phyloP scores from a whole-genome alignment of 2,797 vertebrate genomes.

The Eleutherodactylus coqui region DNA sequence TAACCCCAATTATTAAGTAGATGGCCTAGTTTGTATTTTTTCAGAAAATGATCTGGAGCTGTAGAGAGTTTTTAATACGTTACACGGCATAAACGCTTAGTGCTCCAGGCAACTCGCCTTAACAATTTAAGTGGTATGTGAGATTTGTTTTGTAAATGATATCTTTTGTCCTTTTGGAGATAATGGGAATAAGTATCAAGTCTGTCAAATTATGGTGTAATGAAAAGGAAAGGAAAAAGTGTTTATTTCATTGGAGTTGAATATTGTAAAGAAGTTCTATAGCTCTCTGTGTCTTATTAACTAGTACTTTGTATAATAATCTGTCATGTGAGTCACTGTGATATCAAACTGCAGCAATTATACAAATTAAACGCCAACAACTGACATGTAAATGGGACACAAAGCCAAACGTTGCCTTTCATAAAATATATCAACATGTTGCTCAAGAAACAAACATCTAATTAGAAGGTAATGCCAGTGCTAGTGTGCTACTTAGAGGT shows the following conservation, averaged over 20 bases:
- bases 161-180: constrained; percentile 51
- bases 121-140: constrained; percentile 32
- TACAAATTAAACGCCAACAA: constrained; percentile 59
- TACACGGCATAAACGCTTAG: constrained; percentile 10
- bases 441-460: constrained; percentile 56
- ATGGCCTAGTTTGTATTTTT: constrained; percentile 13
- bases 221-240: constrained; percentile 33
- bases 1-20: not conserved
- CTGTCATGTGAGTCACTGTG: constrained; percentile 57
- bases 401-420: constrained; percentile 30
- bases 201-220: constrained; percentile 54
- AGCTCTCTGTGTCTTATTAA: constrained; percentile 54
- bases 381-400: constrained; percentile 54
- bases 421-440: constrained; percentile 38
- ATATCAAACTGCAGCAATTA: constrained; percentile 56
- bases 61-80: constrained; percentile 9
- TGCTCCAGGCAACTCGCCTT: constrained; percentile 33
- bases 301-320: constrained; percentile 54
- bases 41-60: not conserved
- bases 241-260: constrained; percentile 56
- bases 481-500: constrained; percentile 30
- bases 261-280: constrained; percentile 54
- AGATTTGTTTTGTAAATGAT: constrained; percentile 42
- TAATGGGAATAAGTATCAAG: constrained; percentile 59
- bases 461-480: constrained; percentile 26